Conservation (phyloP, 2,797 vertebrate species). For the Picus viridis region DNA sequence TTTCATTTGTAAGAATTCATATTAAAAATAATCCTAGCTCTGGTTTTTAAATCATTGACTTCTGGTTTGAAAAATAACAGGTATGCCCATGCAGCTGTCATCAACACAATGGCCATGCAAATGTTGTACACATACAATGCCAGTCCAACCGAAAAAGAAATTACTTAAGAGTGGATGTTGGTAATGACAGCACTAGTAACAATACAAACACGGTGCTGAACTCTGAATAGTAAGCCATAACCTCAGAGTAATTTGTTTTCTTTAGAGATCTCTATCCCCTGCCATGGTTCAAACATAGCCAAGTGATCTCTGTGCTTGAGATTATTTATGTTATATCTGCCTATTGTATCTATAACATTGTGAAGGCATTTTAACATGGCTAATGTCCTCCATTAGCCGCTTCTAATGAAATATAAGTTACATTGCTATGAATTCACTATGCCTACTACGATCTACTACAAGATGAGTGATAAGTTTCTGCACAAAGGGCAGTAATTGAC, state of each 20-base stretch:
- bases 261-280: constrained; percentile 67
- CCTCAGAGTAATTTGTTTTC: constrained; percentile 48
- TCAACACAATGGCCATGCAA: constrained; percentile 63
- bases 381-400: constrained; percentile 89
- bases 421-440: constrained; percentile 82
- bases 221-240: constrained; percentile 63
- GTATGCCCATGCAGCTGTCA: constrained; percentile 57
- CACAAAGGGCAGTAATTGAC: constrained; percentile 74
- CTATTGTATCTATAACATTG: constrained; percentile 68
- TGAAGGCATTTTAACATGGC: constrained; percentile 76
- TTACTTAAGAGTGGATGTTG: constrained; percentile 40
- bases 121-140: constrained; percentile 56
- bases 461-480: constrained; percentile 83
- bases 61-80: constrained; percentile 56
- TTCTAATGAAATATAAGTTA: constrained; percentile 90
- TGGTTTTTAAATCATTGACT: constrained; percentile 64
- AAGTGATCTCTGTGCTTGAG: constrained; percentile 83
- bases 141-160: constrained; percentile 53
- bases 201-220: constrained; percentile 68
- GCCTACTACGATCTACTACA: constrained; percentile 80
- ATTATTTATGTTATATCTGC: constrained; percentile 65
- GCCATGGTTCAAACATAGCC: constrained; percentile 80
- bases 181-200: constrained; percentile 70
- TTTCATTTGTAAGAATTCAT: constrained; percentile 69
- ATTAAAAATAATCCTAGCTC: constrained; percentile 75